Conservation (phyloP, 2,888 invertebrate species). For the Caenorhabditis afra region DNA sequence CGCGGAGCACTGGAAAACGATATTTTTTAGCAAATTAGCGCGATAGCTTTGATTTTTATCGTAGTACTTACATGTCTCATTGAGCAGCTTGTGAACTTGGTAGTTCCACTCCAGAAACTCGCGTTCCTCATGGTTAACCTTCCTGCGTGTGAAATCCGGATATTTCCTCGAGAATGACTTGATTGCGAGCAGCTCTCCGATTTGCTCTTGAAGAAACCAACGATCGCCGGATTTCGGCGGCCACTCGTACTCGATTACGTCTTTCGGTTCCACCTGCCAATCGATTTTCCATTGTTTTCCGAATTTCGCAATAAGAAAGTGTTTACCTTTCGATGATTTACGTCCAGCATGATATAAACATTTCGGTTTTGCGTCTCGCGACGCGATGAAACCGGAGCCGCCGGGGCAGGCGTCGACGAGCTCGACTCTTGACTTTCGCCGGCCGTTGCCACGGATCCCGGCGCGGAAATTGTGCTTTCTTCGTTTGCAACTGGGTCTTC, state of each 20-base stretch:
- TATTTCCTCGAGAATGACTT: conserved; percentile 95
- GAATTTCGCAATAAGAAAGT: background rate
- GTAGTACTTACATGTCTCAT: conserved; percentile 64
- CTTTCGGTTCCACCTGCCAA: conserved; percentile 62
- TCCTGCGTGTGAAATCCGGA: conserved; percentile 79
- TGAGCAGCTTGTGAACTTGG: conserved; percentile 73
- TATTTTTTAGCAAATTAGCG: background rate
- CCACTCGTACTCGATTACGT: conserved; percentile 80
- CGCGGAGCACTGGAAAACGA: conserved; percentile 69
- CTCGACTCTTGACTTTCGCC: conserved; percentile 14
- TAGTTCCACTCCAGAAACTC: conserved; percentile 88
- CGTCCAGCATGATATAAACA: conserved; percentile 58
- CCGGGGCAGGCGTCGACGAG: background rate
- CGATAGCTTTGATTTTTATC: background rate
- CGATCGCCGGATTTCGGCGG: conserved; percentile 76
- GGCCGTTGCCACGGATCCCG: background rate
- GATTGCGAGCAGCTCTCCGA: conserved; percentile 93
- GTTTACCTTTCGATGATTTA: conserved; percentile 49
- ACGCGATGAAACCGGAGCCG: conserved; percentile 32
- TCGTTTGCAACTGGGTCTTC: conserved; percentile 7
- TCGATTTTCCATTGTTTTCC: conserved; percentile 6
- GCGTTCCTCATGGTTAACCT: conserved; percentile 89
- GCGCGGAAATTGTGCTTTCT: conserved; percentile 2
- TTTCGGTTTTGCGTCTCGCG: conserved; percentile 37
- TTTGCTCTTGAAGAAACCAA: conserved; percentile 88